Evolutionary conservation across 2,113 vertebrate species (phyloP).

Genomic region (Mobula birostris): DNA sequence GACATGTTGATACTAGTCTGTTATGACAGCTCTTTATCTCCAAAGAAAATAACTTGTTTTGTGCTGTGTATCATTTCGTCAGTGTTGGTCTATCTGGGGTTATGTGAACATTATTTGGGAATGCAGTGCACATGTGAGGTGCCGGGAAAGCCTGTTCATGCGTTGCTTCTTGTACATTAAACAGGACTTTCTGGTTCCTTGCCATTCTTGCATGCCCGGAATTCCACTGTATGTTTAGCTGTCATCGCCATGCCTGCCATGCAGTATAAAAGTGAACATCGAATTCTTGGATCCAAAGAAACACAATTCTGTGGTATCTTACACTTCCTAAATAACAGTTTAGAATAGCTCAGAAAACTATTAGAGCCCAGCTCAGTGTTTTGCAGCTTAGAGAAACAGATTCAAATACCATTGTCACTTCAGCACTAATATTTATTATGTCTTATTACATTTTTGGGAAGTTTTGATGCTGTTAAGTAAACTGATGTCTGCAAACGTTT

Average conservation of each 20-base stretch:
- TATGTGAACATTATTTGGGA: constrained; percentile 40
- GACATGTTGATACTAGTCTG: constrained; percentile 49
- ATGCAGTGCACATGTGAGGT: constrained; percentile 45
- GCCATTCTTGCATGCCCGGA: constrained; percentile 47
- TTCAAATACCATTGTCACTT: constrained; percentile 36
- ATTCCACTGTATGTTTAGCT: constrained; percentile 49
- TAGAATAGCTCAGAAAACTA: background rate
- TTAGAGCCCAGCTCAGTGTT: background rate
- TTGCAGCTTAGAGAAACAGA: constrained; percentile 24
- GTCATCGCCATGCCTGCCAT: constrained; percentile 47
- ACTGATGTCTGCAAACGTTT: constrained; percentile 46
- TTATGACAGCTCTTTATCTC: constrained; percentile 53
- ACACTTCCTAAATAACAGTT: background rate
- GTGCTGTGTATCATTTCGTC: constrained; percentile 40
- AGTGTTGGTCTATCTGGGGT: constrained; percentile 39
- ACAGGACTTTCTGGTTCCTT: constrained; percentile 49
- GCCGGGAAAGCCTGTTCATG: constrained; percentile 39
- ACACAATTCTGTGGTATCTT: background rate
- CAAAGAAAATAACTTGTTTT: constrained; percentile 48
- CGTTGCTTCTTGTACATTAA: constrained; percentile 49
- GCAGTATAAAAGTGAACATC: constrained; percentile 42
- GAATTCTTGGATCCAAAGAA: constrained; percentile 39
- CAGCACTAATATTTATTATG: constrained; percentile 46
- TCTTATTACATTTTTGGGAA: constrained; percentile 45
- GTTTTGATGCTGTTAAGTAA: constrained; percentile 45